phyloP scores from a whole-genome alignment of 2,888 invertebrate genomes.

The Morpho deidamia region DNA sequence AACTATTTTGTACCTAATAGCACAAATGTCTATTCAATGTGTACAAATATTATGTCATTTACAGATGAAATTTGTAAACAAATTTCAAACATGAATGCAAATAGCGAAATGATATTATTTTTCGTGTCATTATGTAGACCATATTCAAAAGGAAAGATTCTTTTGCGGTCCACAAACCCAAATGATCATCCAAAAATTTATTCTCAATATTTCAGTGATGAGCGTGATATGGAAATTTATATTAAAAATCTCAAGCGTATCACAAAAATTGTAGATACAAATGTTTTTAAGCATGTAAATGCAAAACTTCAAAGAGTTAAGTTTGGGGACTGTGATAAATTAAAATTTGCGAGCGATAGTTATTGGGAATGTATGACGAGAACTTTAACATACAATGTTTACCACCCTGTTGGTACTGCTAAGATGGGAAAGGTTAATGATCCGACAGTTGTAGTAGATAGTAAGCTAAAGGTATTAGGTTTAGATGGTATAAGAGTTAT shows the following conservation, averaged over 20 bases:
- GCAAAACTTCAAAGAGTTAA: slow-evolving; percentile 54
- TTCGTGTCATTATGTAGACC: slow-evolving; percentile 60
- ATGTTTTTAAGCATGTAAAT: slow-evolving; percentile 44
- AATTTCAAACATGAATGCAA: slow-evolving; percentile 47
- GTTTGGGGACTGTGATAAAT: slow-evolving; percentile 49
- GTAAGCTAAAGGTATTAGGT: slow-evolving; percentile 46
- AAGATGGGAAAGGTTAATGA: slow-evolving; percentile 57
- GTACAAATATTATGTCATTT: slow-evolving; percentile 47
- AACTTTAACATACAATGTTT: slow-evolving; percentile 60
- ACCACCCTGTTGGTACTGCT: slow-evolving; percentile 65
- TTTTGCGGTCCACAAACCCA: slow-evolving; percentile 43
- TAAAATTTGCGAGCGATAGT: slow-evolving; percentile 45
- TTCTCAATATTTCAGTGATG: slow-evolving; percentile 58
- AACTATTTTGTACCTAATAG: slow-evolving; percentile 63
- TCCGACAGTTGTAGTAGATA: slow-evolving; percentile 50
- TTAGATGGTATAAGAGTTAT: slow-evolving; percentile 51
- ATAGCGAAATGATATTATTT: slow-evolving; percentile 57
- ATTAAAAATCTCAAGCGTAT: slow-evolving; percentile 50
- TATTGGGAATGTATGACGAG: slow-evolving; percentile 69
- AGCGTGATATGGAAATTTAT: slow-evolving; percentile 52
- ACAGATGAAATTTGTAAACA: slow-evolving; percentile 57
- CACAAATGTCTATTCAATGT: slow-evolving; percentile 49
- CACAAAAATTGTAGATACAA: slow-evolving; percentile 49
- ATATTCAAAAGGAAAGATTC: slow-evolving; percentile 52
- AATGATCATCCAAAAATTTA: slow-evolving; percentile 57